Evolutionary conservation across 2,888 invertebrate genomes (phyloP), one percentile per base, ranked within the genome.

Genomic region (Oxycera nigricornis): DNA sequence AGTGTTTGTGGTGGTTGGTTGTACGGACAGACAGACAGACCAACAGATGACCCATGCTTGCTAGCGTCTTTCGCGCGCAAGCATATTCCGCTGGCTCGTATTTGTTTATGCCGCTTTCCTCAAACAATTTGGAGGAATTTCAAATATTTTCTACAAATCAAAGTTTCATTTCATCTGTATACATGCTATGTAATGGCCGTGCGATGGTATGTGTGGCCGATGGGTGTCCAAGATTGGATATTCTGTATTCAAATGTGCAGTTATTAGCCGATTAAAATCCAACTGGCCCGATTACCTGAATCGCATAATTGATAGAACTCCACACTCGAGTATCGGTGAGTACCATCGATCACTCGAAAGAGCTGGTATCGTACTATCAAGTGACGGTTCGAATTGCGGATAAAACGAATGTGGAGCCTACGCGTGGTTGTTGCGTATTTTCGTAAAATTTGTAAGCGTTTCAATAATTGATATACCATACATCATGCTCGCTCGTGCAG

Each of bases 61-160:
- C 55, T 24, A 55, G 22, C 22, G 24, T 39, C 41, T 24, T 41
- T 65, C 41, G 35, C 39, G 65, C 41, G 65, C 65, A 41, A 22
- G 24, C 14, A 24, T 65, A 65, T 65, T 65, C 41, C 65, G 65
- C 39, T 65, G 22, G 17, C 39, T 41, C 26, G 72, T 72, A 72
- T 72, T 72, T 72, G 39, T 59, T 39, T 72, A 41, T 72, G 26
- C 59, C 59, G 72, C 75, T 75, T 75, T 75, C 75, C 73, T 75
- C 62, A 73, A 61, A 73, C 70, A 75, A 59, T 75, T 68, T 39
- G 41, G 14, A 68, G 75, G 75, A 75, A 75, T 75, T 73, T 75
- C 52, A 75, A 75, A 75, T 68, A 75, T 75, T 75, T 75, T 67
- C 72, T 72, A 75, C 72, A 65, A 72, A 75, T 75, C 65, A 65